Evolutionary conservation across 2,888 invertebrate species (phyloP).

Genomic region (Agrotis puta): DNA sequence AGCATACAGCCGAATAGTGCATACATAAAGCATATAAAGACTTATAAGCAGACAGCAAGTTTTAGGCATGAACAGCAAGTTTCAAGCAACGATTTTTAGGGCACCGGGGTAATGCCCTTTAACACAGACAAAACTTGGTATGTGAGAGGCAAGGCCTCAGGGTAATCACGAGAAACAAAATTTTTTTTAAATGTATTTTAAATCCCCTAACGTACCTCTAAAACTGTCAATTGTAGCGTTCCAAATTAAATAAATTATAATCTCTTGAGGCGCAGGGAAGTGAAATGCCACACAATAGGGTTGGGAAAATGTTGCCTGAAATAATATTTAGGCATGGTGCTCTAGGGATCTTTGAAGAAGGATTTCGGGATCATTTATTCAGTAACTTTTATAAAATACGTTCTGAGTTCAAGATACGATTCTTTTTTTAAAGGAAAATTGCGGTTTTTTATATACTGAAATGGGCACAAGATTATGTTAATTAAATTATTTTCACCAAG

Average conservation of each 20-base stretch:
- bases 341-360: slow-evolving; percentile 20
- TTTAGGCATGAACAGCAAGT: too few species aligned
- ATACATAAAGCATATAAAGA: too few species aligned
- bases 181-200: too few species aligned
- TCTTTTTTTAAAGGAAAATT: not conserved
- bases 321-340: slow-evolving; percentile 45
- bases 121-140: too few species aligned
- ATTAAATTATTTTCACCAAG: too few species aligned
- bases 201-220: not conserved
- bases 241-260: slow-evolving; percentile 49
- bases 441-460: not conserved
- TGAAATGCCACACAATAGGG: slow-evolving; percentile 23
- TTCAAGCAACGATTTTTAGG: too few species aligned
- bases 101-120: too few species aligned
- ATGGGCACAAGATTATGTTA: too few species aligned
- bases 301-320: slow-evolving; percentile 35
- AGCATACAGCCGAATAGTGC: too few species aligned
- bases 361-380: slow-evolving; percentile 11
- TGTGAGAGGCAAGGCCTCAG: too few species aligned
- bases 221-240: slow-evolving; percentile 51
- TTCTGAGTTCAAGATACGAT: not conserved
- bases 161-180: not conserved
- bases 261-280: slow-evolving; percentile 1
- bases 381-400: not conserved
- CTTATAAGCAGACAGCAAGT: too few species aligned